phyloP scores from a whole-genome alignment of 2,113 vertebrate genomes.

The Antechinus flavipes region DNA sequence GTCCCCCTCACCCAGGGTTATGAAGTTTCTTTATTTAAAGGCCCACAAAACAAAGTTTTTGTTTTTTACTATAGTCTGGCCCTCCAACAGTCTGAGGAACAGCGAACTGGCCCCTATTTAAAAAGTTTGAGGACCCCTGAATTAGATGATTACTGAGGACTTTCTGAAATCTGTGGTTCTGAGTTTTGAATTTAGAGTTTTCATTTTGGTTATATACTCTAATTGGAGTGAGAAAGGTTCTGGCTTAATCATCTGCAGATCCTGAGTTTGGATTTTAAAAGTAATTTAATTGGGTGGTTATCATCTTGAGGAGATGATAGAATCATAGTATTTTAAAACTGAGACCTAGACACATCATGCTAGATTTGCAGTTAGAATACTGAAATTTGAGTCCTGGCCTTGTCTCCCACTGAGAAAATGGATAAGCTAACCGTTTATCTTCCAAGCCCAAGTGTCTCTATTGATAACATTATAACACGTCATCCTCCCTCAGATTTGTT shows the following conservation, averaged over 20 bases:
- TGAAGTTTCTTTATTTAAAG: too few relatives aligned
- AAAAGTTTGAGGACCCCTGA: neutral
- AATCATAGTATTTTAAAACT: neutral
- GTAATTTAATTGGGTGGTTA: neutral
- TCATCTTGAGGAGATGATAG: neutral
- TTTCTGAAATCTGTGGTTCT: neutral
- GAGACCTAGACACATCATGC: neutral
- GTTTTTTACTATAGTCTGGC: too few relatives aligned
- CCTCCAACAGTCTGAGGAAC: too few relatives aligned
- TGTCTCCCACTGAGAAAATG: neutral
- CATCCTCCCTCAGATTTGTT: neutral
- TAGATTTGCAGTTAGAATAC: neutral
- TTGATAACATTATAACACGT: neutral
- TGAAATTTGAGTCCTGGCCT: neutral
- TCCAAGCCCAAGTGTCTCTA: neutral
- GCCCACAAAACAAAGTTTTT: too few relatives aligned
- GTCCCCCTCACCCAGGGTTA: too few relatives aligned
- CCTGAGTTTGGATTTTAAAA: neutral
- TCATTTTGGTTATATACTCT: neutral
- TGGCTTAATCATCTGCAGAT: neutral
- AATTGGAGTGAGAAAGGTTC: neutral
- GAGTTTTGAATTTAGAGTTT: neutral
- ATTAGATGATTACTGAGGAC: neutral
- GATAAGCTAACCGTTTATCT: neutral
- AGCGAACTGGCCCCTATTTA: too few relatives aligned